Evolutionary conservation across 2,113 vertebrate genomes (phyloP).

Genomic region (Pterocles orientalis): DNA sequence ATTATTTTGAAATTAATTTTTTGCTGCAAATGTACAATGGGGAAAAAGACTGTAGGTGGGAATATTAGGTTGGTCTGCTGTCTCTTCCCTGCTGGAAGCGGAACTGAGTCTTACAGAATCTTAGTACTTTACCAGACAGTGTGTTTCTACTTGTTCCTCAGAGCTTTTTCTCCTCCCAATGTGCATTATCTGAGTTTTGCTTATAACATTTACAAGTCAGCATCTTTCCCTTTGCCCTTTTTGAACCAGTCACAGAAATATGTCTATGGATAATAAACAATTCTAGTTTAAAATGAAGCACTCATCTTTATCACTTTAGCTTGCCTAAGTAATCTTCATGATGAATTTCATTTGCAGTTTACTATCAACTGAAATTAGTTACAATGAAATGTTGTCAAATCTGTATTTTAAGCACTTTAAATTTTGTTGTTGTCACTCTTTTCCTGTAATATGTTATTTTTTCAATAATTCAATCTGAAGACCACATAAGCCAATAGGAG

Average conservation of each 20-base stretch:
- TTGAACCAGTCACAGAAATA: background rate
- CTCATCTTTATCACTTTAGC: slow-evolving; percentile 22
- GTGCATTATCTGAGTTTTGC: background rate
- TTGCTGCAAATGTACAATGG: background rate
- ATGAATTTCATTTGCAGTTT: slow-evolving; percentile 24
- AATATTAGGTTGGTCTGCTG: background rate
- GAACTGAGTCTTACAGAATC: background rate
- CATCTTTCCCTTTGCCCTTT: background rate
- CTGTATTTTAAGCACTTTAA: slow-evolving; percentile 38
- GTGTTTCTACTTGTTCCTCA: background rate
- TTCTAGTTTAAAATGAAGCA: slow-evolving; percentile 61
- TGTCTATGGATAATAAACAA: slow-evolving; percentile 72
- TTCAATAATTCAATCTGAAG: background rate
- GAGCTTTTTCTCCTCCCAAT: background rate
- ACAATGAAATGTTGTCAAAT: slow-evolving; percentile 46
- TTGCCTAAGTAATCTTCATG: slow-evolving; percentile 52
- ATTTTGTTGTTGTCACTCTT: background rate
- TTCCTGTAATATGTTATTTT: background rate
- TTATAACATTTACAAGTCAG: background rate
- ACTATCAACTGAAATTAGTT: slow-evolving; percentile 8
- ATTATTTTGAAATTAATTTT: background rate
- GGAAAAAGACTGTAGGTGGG: background rate
- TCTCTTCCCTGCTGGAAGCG: background rate
- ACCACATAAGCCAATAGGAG: background rate
- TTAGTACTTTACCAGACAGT: background rate